Evolutionary conservation across 2,113 vertebrate genomes (phyloP), one percentile per base, ranked within the genome.

Genomic region (Dolichotis patagonum): DNA sequence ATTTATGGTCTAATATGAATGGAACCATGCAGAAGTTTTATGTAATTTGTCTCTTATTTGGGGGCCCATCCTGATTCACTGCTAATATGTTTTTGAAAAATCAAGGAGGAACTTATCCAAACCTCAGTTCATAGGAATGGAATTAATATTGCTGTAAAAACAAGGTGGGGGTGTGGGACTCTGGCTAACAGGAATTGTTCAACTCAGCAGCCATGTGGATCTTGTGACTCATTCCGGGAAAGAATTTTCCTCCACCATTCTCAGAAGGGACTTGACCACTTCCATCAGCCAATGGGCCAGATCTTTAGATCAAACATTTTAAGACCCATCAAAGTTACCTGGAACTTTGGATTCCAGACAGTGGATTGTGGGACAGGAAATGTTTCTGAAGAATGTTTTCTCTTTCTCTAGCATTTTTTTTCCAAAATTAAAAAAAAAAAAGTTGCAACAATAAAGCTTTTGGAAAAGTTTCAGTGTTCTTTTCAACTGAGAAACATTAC

Each of bases 81-180:
- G 26, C 32, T 87, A 95, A 81, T 91, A 83, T 96, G 20, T 60
- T 95, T 96, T 95, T 77, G 24, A 88, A 95, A 97, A 90, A 96
- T 46, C 46, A 78, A 38, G 91, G 65, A 88, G 81, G 49, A 92
- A 73, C 81, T 69, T 90, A 65, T 96, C 93, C 91, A 97, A 97
- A 96, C 86, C 80, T 96, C 88, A 97, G n/a, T 91, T 96, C 94
- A 97, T 86, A 95, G 67, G 85, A 94, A 93, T 94, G 88, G 91
- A 95, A 97, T 97, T 97, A 96, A 71, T 84, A 78, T 63, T 94
- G 67, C 83, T 93, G 1, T 71, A 77, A 96, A 95, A 91, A 87
- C 56, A 93, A 88, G 67, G 85, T 60, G 49, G 26, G 38, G 58
- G 86, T 14, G 35, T 52, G 62, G 38, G 88, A 38, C 78, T 96